A percentile compares a stretch with the other conserved stretches of the same genome.
These are phyloP conservation scores for Crotalus tigris DNA, from an alignment of 2,113 vertebrate species.

Conservation along the genomic window DNA sequence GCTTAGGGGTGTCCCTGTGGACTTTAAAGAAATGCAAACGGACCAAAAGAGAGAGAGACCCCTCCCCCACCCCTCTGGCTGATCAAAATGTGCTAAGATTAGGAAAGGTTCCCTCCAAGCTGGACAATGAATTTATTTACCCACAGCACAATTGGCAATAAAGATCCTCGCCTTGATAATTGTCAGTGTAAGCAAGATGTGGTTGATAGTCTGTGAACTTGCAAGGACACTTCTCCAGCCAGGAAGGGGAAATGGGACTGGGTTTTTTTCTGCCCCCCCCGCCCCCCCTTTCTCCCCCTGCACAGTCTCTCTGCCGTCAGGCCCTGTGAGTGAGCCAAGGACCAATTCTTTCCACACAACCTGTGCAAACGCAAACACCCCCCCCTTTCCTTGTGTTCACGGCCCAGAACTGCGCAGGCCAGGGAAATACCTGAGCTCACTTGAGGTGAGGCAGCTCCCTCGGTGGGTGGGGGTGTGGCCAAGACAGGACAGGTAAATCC, in stretches of 20 bases:
- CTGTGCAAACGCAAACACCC: neutral
- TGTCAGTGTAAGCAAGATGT: neutral
- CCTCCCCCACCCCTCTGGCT: neutral
- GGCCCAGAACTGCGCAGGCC: constrained; percentile 35
- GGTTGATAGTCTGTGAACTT: neutral
- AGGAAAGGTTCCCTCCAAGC: neutral
- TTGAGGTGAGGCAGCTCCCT: constrained; percentile 56
- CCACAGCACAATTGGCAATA: neutral
- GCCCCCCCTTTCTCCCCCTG: neutral
- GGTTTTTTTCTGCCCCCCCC: neutral
- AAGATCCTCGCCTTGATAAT: neutral
- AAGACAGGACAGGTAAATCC: constrained; percentile 64
- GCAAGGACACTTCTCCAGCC: neutral
- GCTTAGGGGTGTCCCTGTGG: neutral
- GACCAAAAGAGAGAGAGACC: neutral
- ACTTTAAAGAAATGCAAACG: neutral
- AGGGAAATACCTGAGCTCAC: constrained; percentile 58
- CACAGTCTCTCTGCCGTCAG: neutral
- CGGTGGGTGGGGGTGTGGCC: accelerated
- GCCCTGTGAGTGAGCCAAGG: neutral
- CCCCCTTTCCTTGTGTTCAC: neutral
- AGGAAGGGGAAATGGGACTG: neutral
- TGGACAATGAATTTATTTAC: neutral
- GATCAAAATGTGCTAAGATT: neutral
- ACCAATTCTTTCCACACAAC: neutral